Conservation (phyloP, 2,888 invertebrate species). For the Hirtodrosophila trivittata region DNA sequence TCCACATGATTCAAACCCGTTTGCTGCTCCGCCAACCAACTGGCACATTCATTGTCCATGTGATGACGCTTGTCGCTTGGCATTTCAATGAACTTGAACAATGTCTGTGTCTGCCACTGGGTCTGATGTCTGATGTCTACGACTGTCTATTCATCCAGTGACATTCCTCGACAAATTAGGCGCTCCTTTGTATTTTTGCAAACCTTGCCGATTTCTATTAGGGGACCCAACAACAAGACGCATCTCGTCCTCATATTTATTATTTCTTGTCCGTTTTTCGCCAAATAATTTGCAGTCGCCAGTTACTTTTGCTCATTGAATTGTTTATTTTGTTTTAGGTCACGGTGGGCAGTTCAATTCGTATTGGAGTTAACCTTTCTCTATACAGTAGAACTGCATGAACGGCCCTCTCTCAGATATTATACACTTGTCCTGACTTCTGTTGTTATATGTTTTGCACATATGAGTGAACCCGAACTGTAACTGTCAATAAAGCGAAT, state of each 20-base stretch:
- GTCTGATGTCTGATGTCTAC: too few relatives aligned
- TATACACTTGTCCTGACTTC: constrained; percentile 45
- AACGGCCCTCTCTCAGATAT: constrained; percentile 36
- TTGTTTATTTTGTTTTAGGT: constrained; percentile 35
- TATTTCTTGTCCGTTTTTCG: constrained; percentile 50
- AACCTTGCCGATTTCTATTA: constrained; percentile 71
- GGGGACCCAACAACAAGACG: constrained; percentile 14
- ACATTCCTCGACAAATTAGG: constrained; percentile 57
- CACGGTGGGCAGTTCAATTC: background rate
- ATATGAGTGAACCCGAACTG: constrained; percentile 51
- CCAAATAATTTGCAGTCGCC: constrained; percentile 58
- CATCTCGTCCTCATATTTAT: constrained; percentile 43
- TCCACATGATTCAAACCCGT: background rate
- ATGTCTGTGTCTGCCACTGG: too few relatives aligned
- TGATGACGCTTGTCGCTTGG: constrained; percentile 39
- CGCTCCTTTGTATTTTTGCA: constrained; percentile 61
- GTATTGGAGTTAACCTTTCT: constrained; percentile 1
- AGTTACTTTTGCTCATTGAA: constrained; percentile 40
- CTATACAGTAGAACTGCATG: too few relatives aligned
- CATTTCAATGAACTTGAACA: constrained; percentile 65
- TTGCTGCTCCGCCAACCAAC: constrained; percentile 16
- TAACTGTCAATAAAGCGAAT: constrained; percentile 57
- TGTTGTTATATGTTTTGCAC: constrained; percentile 48
- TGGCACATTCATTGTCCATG: constrained; percentile 41
- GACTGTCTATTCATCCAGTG: constrained; percentile 25